Base-by-base conservation (phyloP, 2,113 vertebrate species). In the Mus pahari region DNA sequence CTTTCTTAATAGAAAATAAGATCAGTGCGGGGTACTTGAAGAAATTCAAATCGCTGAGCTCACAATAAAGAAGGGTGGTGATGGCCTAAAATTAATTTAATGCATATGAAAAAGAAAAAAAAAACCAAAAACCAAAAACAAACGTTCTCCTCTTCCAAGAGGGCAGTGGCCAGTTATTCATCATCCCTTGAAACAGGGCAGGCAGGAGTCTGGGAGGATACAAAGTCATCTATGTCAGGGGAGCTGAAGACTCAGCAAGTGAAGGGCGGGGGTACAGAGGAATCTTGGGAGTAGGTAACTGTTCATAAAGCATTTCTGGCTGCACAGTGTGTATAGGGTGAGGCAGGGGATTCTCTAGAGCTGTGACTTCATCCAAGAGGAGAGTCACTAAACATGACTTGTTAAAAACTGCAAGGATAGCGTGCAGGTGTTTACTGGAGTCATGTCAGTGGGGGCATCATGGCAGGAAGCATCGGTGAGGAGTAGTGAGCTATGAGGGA, bases 1-100 rank as follows among this genome's bases (percentile, higher is more conserved):
- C 28, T 96, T 91, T 96, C 86, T 95, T 94, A 87, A 58, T 96
- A 90, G 83, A 77, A 96, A 94, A 60, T 82, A 74, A 60, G 58
- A 68, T 94, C 26, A 66, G 31, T 55, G 53, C 68, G 64, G 71
- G 74, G 45, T 86, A 33, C 64, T 28, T 78, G 68, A 95, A 88
- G 89, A 74, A 79, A 88, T 95, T 97, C n/a, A 91, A 50, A 78
- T 88, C 9, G 33, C 19, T 22, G 39, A 83, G 26, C 86, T 89
- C 93, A 48, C 36, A 36, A 81, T 68, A 87, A 58, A 94, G 86
- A 96, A 89, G 60, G 24, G 11, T 24, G 90, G n/a, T 45, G 78
- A 96, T 20, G 33, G 16, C 84, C 83, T 97, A 39, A 82, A 96
- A 75, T 95, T 60, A 90, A 86, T 90, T 93, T 83, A 73, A 89